Percentiles rank a stretch among this genome's conserved stretches.
Conservation (phyloP, 2,113 vertebrate species). For the Psilopsiagon aymara region DNA sequence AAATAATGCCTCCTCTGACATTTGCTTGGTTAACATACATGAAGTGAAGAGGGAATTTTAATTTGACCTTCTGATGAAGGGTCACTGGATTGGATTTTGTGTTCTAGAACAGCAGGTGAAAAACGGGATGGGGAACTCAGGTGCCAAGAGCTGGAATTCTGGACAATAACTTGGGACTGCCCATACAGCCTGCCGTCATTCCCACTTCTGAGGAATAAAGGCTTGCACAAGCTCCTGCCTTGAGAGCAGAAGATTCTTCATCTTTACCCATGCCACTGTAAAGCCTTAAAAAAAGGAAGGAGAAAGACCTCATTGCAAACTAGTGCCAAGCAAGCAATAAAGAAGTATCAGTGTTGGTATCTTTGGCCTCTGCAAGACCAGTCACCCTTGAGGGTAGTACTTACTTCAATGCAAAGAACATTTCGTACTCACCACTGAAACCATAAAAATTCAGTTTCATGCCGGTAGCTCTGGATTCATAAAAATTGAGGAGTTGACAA, state of each 20-base stretch:
- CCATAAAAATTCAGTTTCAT: not conserved
- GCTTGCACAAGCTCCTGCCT: not conserved
- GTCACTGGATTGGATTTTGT: not conserved
- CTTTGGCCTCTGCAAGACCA: not conserved
- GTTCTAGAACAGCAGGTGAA: not conserved
- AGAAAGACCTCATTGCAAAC: not conserved
- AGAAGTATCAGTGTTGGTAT: not conserved
- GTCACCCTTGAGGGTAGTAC: accelerated
- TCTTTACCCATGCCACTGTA: not conserved
- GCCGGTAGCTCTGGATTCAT: not conserved
- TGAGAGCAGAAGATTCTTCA: not conserved
- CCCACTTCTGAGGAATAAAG: not conserved
- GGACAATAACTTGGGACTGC: not conserved
- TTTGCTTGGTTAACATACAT: not conserved
- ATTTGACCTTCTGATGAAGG: not conserved
- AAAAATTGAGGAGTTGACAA: not conserved
- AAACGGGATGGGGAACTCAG: not conserved
- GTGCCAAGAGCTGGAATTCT: not conserved
- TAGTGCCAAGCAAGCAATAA: not conserved
- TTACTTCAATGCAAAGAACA: not conserved
- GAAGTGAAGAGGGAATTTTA: not conserved
- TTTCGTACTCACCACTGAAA: not conserved
- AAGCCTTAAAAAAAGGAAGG: not conserved
- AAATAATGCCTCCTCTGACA: not conserved
- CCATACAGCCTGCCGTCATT: not conserved